Conservation (phyloP, 35 echinoderm and acorn worm species). For the Heliocidaris erythrogramma region DNA sequence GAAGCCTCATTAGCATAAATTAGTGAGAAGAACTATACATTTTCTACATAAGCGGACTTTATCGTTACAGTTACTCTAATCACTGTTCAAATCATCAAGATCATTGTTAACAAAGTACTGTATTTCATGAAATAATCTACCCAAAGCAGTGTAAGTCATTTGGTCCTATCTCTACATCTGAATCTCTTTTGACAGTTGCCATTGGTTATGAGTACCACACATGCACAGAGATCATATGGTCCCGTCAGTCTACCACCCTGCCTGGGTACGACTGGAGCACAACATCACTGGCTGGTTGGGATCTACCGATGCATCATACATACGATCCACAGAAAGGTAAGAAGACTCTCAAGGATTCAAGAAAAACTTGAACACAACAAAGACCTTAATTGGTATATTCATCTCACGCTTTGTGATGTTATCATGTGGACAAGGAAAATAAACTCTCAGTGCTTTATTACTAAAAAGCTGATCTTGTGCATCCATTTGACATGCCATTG, state of each 20-base stretch:
- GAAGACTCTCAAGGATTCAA: neutral
- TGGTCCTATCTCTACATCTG: neutral
- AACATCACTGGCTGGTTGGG: constrained; percentile 80
- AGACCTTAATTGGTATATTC: neutral
- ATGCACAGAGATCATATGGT: constrained; percentile 80
- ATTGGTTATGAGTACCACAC: constrained; percentile 96
- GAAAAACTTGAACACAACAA: too few relatives aligned
- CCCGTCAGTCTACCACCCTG: constrained; percentile 59
- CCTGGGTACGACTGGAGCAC: constrained; percentile 67
- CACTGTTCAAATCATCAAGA: too few relatives aligned
- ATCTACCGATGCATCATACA: constrained; percentile 82
- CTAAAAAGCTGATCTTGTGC: too few relatives aligned
- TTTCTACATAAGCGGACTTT: too few relatives aligned
- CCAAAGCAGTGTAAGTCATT: neutral
- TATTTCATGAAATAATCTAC: neutral
- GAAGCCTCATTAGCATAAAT: too few relatives aligned
- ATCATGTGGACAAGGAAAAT: too few relatives aligned
- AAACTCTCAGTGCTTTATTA: too few relatives aligned
- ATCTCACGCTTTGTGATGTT: too few relatives aligned
- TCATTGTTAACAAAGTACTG: too few relatives aligned
- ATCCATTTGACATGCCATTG: too few relatives aligned
- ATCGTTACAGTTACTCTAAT: too few relatives aligned
- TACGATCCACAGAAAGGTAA: constrained; percentile 89
- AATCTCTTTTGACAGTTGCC: constrained; percentile 60
- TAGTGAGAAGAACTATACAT: too few relatives aligned